Evolutionary conservation across 1,140 invertebrate species (phyloP).

Genomic region (Leptinotarsa lineolata): DNA sequence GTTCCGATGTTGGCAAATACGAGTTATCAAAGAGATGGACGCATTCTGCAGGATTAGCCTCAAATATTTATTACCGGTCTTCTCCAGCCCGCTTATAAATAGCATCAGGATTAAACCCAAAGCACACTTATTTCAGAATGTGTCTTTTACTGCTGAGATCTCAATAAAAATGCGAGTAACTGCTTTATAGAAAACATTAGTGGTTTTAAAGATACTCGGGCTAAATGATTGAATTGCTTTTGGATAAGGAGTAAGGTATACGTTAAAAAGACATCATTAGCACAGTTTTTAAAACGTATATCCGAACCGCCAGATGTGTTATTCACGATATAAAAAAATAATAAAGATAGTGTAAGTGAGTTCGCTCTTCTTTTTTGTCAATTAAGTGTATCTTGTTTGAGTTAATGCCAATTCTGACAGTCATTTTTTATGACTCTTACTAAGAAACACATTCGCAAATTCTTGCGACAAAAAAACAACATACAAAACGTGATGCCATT

Average conservation of each 20-base stretch:
- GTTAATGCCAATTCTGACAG: slow-evolving; percentile 16
- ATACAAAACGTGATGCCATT: not conserved
- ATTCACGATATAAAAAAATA: slow-evolving; percentile 8
- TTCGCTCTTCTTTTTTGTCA: slow-evolving; percentile 13
- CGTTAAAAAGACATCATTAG: slow-evolving; percentile 22
- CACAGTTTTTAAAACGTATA: slow-evolving; percentile 11
- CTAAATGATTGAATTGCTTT: slow-evolving; percentile 18
- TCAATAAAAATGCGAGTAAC: slow-evolving; percentile 19
- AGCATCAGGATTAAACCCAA: slow-evolving; percentile 5
- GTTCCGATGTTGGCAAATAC: not conserved
- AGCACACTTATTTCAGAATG: slow-evolving; percentile 9
- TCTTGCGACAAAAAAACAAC: not conserved
- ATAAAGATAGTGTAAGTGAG: slow-evolving; percentile 19
- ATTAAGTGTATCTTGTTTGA: slow-evolving; percentile 18
- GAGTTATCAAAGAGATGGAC: not conserved
- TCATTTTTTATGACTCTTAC: slow-evolving; percentile 21
- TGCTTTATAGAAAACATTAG: slow-evolving; percentile 13
- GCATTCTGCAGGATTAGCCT: not conserved
- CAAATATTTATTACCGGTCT: not conserved
- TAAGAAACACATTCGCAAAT: slow-evolving; percentile 9
- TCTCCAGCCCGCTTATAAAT: slow-evolving; percentile 6
- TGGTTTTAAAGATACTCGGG: slow-evolving; percentile 11
- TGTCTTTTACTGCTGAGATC: slow-evolving; percentile 14
- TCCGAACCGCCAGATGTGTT: slow-evolving; percentile 10
- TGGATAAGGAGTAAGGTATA: slow-evolving; percentile 11